Base-by-base conservation (phyloP, 2,797 vertebrate genomes). In the Catamblyrhynchus diadema region DNA sequence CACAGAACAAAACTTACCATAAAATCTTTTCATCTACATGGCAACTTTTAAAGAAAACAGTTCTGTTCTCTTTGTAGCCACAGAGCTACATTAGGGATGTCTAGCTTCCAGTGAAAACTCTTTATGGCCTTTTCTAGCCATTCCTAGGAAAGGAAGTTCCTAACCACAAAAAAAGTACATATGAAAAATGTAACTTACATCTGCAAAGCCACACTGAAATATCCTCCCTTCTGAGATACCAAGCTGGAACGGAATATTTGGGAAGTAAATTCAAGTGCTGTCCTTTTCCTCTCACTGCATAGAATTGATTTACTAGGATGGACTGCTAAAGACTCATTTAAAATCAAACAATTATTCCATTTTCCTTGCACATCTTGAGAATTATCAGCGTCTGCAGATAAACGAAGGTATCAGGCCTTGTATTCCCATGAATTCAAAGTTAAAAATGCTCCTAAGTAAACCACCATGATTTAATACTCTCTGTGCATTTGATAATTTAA, bases 401-500 rank as follows among this genome's bases (percentile, higher is more conserved):
- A 86, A 92, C 0, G 0, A 41, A 91, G 78, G 66, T 70, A 79
- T 75, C 57, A 75, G 61, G 28, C 57, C 62, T 81, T 81, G 47
- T 67, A 56, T 93, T 93, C 39, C 70, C 61, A 53, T 45, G 18
- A n/a, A 60, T 44, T 78, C 30, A 33, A 84, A 92, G 47, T 60
- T 92, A 60, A 77, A 91, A 95, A 65, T 39, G 21, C 42, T 72
- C 73, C 30, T 56, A 92, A 81, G 51, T 79, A 95, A 96, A 93
- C 81, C 77, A 48, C 42, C 73, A 57, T 81, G 60, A 94, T 93
- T 93, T 94, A 95, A 86, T 90, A 71, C 60, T 90, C 28, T 75
- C 42, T 82, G 54, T 5, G 8, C 51, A 80, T 90, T 86, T 60
- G 71, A 67, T 78, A 96, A 87, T 94, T 97, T 35, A 96, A 94